phyloP scores from a whole-genome alignment of 2,888 invertebrate species.

The Eristalinus aeneus region DNA sequence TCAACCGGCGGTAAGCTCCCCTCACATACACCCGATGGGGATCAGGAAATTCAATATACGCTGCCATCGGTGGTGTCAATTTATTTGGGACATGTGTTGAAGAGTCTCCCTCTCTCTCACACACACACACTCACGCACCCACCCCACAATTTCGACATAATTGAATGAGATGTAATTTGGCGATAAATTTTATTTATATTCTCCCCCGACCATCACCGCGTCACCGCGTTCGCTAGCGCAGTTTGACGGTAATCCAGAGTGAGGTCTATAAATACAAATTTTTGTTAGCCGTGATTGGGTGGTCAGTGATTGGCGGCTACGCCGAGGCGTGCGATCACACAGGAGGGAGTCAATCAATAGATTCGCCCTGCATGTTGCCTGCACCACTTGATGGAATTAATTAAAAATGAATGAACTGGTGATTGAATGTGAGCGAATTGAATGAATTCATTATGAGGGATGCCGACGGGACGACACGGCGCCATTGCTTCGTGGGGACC shows the following conservation, averaged over 20 bases:
- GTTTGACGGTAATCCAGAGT: background rate
- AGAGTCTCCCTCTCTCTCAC: constrained; percentile 16
- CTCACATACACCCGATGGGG: constrained; percentile 11
- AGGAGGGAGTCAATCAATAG: constrained; percentile 42
- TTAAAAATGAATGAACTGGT: constrained; percentile 56
- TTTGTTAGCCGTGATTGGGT: constrained; percentile 13
- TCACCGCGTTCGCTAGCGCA: background rate
- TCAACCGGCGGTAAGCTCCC: constrained; percentile 35
- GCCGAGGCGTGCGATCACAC: background rate
- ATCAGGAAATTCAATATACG: constrained; percentile 65
- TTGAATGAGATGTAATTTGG: constrained; percentile 71
- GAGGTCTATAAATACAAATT: constrained; percentile 24
- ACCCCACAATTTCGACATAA: constrained; percentile 49
- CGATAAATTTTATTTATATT: constrained; percentile 67
- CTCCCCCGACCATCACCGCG: background rate
- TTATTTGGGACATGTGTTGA: constrained; percentile 53
- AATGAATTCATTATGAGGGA: constrained; percentile 27
- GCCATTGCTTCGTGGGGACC: no score
- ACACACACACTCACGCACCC: background rate
- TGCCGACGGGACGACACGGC: background rate
- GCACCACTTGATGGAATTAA: constrained; percentile 41
- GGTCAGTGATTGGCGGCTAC: constrained; percentile 17
- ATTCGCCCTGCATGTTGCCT: constrained; percentile 1
- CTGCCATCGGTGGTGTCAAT: constrained; percentile 35
- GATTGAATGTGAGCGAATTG: constrained; percentile 16